phyloP scores from a whole-genome alignment of 2,797 vertebrate species.

The Bucorvus abyssinicus region DNA sequence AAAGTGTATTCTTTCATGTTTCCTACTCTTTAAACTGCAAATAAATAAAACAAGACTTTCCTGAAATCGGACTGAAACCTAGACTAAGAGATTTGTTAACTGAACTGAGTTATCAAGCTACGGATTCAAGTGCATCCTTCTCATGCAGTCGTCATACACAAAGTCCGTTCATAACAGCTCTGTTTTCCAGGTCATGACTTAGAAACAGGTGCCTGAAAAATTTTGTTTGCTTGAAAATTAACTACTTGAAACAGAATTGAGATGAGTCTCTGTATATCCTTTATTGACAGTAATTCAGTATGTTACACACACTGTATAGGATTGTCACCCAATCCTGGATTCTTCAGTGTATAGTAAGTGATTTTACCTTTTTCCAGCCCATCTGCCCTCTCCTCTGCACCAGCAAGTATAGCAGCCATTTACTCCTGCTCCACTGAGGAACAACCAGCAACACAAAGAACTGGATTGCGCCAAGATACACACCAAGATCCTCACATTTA shows the following conservation, averaged over 20 bases:
- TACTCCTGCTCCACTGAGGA: neutral
- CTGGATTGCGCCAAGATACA: neutral
- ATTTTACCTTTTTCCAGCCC: neutral
- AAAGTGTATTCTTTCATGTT: neutral
- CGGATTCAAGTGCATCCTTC: neutral
- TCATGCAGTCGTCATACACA: neutral
- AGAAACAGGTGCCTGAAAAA: neutral
- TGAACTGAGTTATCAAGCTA: neutral
- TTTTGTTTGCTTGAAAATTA: neutral
- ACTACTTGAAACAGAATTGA: neutral
- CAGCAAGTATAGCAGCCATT: neutral
- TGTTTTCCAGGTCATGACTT: neutral
- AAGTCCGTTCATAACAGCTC: neutral
- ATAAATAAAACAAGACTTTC: neutral
- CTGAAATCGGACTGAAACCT: neutral
- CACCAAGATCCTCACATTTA: neutral
- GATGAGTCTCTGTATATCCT: neutral
- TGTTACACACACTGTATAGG: neutral
- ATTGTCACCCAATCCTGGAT: neutral
- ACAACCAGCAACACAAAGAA: neutral
- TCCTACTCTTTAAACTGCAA: neutral
- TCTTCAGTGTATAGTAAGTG: neutral
- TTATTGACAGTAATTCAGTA: neutral
- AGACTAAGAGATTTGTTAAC: neutral
- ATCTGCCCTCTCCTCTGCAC: neutral